phyloP scores from a whole-genome alignment of 2,797 vertebrate species.

The Eidolon dupreanum region DNA sequence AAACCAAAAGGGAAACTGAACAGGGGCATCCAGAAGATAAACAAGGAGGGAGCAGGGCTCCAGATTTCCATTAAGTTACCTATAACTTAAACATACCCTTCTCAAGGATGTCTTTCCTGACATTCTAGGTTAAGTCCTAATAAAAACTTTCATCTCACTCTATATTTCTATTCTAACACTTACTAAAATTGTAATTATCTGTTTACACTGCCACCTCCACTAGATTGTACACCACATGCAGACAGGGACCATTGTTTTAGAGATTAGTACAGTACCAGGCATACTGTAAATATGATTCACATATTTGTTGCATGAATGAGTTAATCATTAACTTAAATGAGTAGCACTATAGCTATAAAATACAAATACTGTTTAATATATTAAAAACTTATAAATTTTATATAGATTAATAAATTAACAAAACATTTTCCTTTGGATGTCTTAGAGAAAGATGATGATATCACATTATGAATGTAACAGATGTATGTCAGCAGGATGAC shows the following conservation, averaged over 20 bases:
- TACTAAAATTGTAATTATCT: constrained; percentile 27
- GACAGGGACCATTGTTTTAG: background rate
- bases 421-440: background rate
- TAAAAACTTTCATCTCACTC: background rate
- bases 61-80: background rate
- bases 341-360: background rate
- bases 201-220: background rate
- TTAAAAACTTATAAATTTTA: constrained; percentile 31
- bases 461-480: background rate
- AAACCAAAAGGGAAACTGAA: constrained; percentile 27
- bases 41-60: background rate
- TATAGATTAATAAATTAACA: background rate
- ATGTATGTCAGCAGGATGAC: background rate
- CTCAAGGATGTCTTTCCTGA: background rate
- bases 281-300: background rate
- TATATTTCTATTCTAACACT: background rate
- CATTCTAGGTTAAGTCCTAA: background rate
- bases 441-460: background rate
- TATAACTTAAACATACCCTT: background rate
- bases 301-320: background rate
- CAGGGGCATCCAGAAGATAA: background rate
- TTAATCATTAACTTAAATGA: constrained; percentile 17
- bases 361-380: constrained; percentile 1
- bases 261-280: background rate
- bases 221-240: background rate